Evolutionary conservation across 2,797 vertebrate species (phyloP), one percentile per base, ranked within the genome.

Genomic region (Mormyrus hasselquistii): DNA sequence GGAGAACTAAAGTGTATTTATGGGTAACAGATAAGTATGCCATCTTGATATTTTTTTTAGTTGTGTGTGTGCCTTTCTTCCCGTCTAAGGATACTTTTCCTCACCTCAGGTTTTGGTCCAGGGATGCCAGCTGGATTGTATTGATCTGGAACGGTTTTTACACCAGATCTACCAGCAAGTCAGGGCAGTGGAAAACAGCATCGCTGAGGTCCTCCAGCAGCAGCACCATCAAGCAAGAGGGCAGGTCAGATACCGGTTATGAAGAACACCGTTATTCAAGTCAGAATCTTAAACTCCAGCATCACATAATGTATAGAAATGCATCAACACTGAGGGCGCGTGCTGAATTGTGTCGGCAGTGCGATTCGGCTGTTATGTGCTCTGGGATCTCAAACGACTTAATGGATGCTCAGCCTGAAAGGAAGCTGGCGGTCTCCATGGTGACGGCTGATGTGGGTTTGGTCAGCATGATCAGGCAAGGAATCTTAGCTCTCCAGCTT

Each of bases 391-490:
- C 89, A 16, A 91, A 89, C 91, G 96, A 96, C 0, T 38, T 91
- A 8, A 90, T 93, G 82, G 97, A 98, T 88, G 93, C 94, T 0
- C 92, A 89, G 0, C 93, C 95, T 38, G 92, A 92, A 65, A 96
- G 95, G 91, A 98, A 97, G 91, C 94, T 95, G 89, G 95, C 95
- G 0, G 93, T 99, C 91, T 98, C 98, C 88, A 96, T 99, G 96
- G 98, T 99, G 90, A 97, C 98, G 0, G 97, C 98, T 2, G 99
- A 99, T 0, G 96, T 99, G 88, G 98, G 98, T 3, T 96, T 99
- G 44, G 97, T 99, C 95, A 99, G 97, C 94, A 99, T 99, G 98
- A 97, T 99, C 8, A 97, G 98, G 16, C 98, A 99, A 89, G 98
- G 98, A 8, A 98, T 99, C 93, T 94, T 99, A 82, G 98, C 98